phyloP scores from a whole-genome alignment of 2,888 invertebrate species.

The Morpho achilles region DNA sequence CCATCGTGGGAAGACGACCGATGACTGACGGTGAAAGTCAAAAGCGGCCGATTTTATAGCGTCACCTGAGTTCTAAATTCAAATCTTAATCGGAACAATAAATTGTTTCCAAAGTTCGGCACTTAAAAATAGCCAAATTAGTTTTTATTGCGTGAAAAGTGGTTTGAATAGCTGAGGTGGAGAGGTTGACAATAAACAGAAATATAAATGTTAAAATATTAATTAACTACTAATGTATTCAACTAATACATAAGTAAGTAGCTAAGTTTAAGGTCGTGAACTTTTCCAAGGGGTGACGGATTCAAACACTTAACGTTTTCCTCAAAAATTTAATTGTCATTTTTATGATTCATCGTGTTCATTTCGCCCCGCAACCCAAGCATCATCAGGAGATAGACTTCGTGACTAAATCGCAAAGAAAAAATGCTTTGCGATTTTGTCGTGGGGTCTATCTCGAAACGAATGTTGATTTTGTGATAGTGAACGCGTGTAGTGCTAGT shows the following conservation, averaged over 20 bases:
- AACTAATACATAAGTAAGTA: not conserved
- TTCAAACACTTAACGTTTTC: too few species aligned
- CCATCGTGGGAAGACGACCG: slow-evolving; percentile 69
- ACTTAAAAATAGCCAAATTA: slow-evolving; percentile 35
- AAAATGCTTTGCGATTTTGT: too few species aligned
- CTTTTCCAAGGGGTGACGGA: not conserved
- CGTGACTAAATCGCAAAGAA: too few species aligned
- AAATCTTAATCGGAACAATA: slow-evolving; percentile 63
- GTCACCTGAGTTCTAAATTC: slow-evolving; percentile 61
- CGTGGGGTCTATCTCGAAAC: too few species aligned
- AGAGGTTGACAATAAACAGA: slow-evolving; percentile 12
- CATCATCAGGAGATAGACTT: too few species aligned
- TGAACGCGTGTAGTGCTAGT: too few species aligned
- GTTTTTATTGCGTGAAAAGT: slow-evolving; percentile 26
- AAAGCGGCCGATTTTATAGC: slow-evolving; percentile 59
- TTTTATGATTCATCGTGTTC: too few species aligned
- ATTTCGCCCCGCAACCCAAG: too few species aligned
- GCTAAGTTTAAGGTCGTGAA: not conserved
- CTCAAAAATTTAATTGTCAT: too few species aligned
- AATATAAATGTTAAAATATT: slow-evolving; percentile 8
- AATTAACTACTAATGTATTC: slow-evolving; percentile 6
- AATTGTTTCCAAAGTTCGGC: slow-evolving; percentile 62
- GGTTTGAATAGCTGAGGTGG: slow-evolving; percentile 19
- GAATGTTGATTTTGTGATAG: too few species aligned
- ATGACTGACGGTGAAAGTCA: slow-evolving; percentile 69